Conservation (phyloP, 2,113 vertebrate genomes). For the cat (Felis catus) region F.catus_Fca126_mat1.0 CM031415.1:34124501-34125000, state of each 20-base stretch:
- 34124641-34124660: neutral
- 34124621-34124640: neutral
- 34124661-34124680: neutral
- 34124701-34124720: too few relatives aligned
- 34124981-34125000: neutral
- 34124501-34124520: fast-evolving
- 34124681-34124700: too few relatives aligned
- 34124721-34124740: too few relatives aligned
- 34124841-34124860: too few relatives aligned
- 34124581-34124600: neutral
- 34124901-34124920: neutral
- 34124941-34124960: neutral
- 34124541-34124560: neutral
- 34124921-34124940: neutral
- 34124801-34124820: too few relatives aligned
- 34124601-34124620: neutral
- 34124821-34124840: too few relatives aligned
- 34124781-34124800: too few relatives aligned
- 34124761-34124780: too few relatives aligned
- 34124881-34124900: neutral
- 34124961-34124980: neutral
- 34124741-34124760: fast-evolving
- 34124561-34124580: neutral
- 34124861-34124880: too few relatives aligned
- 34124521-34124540: neutral